Conservation (phyloP, 2,888 invertebrate genomes). For the Sicus ferrugineus region DNA sequence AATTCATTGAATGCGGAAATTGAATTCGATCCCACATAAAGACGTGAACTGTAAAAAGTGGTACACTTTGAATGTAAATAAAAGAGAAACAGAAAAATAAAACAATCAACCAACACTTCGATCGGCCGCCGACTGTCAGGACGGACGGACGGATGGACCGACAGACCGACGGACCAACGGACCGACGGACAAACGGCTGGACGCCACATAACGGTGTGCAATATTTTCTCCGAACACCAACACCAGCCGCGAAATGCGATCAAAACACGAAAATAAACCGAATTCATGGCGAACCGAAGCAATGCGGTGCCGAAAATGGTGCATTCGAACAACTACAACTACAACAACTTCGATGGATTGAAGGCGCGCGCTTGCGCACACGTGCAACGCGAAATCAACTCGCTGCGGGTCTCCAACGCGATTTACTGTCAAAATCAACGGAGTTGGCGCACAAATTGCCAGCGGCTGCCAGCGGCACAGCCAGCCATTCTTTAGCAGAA, state of each 20-base stretch:
- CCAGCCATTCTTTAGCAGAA: no score
- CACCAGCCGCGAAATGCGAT: neutral
- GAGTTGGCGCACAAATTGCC: constrained; percentile 21
- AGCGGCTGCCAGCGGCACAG: constrained; percentile 6
- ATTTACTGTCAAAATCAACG: constrained; percentile 22
- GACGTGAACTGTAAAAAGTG: constrained; percentile 5
- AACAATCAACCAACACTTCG: neutral
- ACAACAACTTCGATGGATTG: constrained; percentile 12
- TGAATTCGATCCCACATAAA: constrained; percentile 20
- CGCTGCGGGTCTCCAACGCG: constrained; percentile 27
- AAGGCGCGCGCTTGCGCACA: neutral
- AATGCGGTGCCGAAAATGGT: constrained; percentile 11
- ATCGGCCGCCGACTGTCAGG: constrained; percentile 3
- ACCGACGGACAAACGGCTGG: neutral
- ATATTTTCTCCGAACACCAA: neutral
- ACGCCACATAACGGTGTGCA: neutral
- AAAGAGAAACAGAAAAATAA: constrained; percentile 1
- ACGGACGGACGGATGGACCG: neutral
- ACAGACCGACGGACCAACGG: neutral
- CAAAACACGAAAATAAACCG: neutral
- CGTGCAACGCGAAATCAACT: constrained; percentile 19
- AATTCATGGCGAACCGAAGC: neutral
- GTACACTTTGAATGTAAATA: neutral
- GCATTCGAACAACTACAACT: constrained; percentile 3
- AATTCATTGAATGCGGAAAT: constrained; percentile 23